These are phyloP conservation scores for Euglossa dilemma DNA, from an alignment of 1,140 invertebrate genomes.

Conservation along the genomic window DNA sequence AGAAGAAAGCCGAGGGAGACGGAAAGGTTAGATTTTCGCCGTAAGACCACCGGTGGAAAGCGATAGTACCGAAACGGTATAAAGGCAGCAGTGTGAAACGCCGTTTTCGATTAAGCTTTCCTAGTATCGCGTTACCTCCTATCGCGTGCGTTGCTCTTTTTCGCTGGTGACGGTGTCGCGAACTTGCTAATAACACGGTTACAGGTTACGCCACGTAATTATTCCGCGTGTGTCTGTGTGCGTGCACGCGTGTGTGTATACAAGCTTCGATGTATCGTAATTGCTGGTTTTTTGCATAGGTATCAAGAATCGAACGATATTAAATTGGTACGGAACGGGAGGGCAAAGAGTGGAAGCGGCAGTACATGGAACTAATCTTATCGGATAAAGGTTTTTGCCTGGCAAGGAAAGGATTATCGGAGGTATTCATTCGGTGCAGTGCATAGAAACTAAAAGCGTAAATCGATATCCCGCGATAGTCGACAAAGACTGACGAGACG, in stretches of 20 bases:
- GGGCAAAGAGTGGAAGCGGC: neutral
- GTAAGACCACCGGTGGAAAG: neutral
- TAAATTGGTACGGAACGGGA: neutral
- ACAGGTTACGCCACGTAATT: neutral
- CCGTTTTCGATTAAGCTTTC: neutral
- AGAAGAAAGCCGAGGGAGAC: neutral
- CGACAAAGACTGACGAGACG: neutral
- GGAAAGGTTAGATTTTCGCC: too few relatives aligned
- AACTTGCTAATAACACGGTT: neutral
- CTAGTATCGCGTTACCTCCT: constrained; percentile 22
- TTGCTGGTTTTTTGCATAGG: constrained; percentile 18
- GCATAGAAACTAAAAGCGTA: neutral
- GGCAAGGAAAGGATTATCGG: neutral
- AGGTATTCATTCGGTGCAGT: neutral
- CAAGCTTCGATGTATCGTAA: neutral
- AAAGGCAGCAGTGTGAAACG: constrained; percentile 10
- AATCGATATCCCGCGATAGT: neutral
- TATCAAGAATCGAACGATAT: neutral
- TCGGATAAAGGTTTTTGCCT: neutral
- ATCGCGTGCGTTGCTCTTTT: constrained; percentile 4
- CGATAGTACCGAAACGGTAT: too few relatives aligned
- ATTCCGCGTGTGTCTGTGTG: neutral
- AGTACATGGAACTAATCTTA: constrained; percentile 6
- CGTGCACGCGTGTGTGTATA: neutral
- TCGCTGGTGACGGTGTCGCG: too few relatives aligned